Percentiles rank a stretch among this genome's conserved stretches.
These are phyloP conservation scores for Chrysolina americana DNA, from an alignment of 2,888 invertebrate genomes.

Conservation along the genomic window DNA sequence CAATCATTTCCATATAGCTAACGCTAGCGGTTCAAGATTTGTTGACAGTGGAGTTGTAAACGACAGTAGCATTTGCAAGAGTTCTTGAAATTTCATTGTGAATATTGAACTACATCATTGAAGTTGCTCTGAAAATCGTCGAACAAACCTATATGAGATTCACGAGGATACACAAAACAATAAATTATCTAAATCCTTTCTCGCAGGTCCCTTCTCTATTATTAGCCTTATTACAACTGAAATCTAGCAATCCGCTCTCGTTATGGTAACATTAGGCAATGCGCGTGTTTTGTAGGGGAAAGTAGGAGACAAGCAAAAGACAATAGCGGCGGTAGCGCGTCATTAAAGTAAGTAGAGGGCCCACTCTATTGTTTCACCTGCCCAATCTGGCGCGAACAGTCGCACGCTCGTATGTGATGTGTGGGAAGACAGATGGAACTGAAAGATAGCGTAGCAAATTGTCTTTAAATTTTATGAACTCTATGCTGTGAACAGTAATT, in stretches of 20 bases:
- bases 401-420: conserved; percentile 56
- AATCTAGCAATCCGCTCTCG: conserved; percentile 32
- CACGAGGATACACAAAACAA: conserved; percentile 2
- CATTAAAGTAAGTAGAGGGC: conserved; percentile 46
- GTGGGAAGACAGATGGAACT: conserved; percentile 54
- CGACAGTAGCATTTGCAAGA: not conserved
- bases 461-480: conserved; percentile 31
- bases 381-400: conserved; percentile 54
- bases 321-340: conserved; percentile 47
- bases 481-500: conserved; percentile 29
- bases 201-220: conserved; percentile 19
- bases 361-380: conserved; percentile 49
- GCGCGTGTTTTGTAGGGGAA: conserved; percentile 41
- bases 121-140: not conserved
- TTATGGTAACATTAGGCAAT: conserved; percentile 33
- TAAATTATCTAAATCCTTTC: conserved; percentile 17
- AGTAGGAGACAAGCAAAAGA: conserved; percentile 37
- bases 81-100: not conserved
- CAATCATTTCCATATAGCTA: too few species aligned
- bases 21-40: too few species aligned
- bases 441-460: conserved; percentile 39
- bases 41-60: too few species aligned
- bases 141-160: conserved; percentile 19
- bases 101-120: conserved; percentile 8
- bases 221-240: conserved; percentile 28